Evolutionary conservation across 2,113 vertebrate genomes (phyloP).

Genomic region (Piliocolobus tephrosceles): DNA sequence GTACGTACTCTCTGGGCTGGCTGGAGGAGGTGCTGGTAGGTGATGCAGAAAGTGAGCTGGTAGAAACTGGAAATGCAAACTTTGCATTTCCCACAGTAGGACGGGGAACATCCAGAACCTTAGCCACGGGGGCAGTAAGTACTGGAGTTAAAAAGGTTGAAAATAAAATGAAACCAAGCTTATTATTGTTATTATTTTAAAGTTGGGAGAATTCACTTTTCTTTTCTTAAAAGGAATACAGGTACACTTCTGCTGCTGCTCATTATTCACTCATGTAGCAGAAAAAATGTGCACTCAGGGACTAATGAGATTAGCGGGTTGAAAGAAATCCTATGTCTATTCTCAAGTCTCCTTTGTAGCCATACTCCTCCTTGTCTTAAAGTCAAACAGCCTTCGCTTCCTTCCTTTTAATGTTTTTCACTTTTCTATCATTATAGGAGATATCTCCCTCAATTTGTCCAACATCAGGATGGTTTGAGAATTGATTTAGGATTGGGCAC

Average conservation of each 20-base stretch:
- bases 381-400: neutral
- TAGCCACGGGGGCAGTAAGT: neutral
- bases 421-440: neutral
- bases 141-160: neutral
- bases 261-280: neutral
- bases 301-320: neutral
- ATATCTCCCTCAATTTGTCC: neutral
- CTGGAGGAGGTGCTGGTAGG: neutral
- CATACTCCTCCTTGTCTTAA: neutral
- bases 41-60: neutral
- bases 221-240: neutral
- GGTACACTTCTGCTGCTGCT: neutral
- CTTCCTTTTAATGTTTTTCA: neutral
- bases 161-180: neutral
- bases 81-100: neutral
- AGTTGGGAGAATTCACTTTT: neutral
- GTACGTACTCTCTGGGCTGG: fast-evolving
- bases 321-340: neutral
- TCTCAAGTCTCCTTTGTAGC: neutral
- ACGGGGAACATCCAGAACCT: neutral
- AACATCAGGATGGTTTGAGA: neutral
- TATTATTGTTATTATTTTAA: neutral
- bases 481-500: neutral
- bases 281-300: neutral
- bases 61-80: neutral